Base-by-base conservation (phyloP, 2,888 invertebrate species). In the Anthoptus insignis region DNA sequence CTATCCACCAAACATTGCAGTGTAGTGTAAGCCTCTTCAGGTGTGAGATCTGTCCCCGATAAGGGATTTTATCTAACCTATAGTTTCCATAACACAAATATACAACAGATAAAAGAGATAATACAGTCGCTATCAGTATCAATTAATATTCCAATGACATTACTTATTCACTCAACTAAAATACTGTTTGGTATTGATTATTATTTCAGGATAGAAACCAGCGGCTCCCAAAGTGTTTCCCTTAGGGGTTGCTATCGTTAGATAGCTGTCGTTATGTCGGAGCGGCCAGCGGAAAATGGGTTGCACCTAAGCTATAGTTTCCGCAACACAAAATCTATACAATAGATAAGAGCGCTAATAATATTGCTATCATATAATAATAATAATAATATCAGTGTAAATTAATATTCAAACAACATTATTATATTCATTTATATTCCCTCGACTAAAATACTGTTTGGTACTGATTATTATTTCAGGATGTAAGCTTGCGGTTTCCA, bases 121-220 rank as follows among this genome's bases (percentile, higher is more conserved):
- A 39, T 13, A 16, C 14, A 14, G 7, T n/a, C n/a, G n/a, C n/a
- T n/a, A n/a, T 47, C 22, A 9, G n/a, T 24, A n/a, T 24, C 24
- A 24, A 24, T 47, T 47, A 47, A 47, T 47, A 47, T 47, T 49
- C 3, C 14, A 27, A 49, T 24, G 3, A 9, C 24, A 61, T 54
- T 19, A 54, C 47, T 45, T 37, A 14, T n/a, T n/a, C n/a, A n/a
- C n/a, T n/a, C 27, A 19, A 11, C 29, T 59, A 59, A 52, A 42
- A 29, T 60, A 24, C 39, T 32, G 53, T 60, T 60, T 42, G 52
- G 19, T 47, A 47, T 34, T 54, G 14, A 47, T 54, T 47, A 61
- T 61, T 61, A 61, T 61, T 47, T 61, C 54, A 37, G 61, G 53
- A 60, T n/a, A n/a, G n/a, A n/a, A n/a, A n/a, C n/a, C n/a, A n/a